Base-by-base conservation (phyloP, 1,140 invertebrate genomes). In the Pseudomyrmex sp. region DNA sequence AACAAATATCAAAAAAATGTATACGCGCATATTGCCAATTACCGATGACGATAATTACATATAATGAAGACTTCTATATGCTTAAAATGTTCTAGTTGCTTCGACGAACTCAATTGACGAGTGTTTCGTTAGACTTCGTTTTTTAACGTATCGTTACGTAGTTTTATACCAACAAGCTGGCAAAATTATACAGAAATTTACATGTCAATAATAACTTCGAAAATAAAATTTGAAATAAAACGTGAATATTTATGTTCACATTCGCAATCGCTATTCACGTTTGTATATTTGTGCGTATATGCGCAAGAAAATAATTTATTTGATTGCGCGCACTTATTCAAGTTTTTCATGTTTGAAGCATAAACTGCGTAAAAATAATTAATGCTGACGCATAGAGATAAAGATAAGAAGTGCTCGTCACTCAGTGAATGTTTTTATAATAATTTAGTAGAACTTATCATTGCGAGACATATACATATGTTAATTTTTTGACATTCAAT, bases 81-180 rank as follows among this genome's bases (percentile, higher is more conserved):
- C 5, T 18, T 20, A 20, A 8, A 35, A 35, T 35, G 35, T 35
- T 35, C 5, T 35, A 18, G 23, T 8, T 5, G 7, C 20, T 18
- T 18, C 58, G 18, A 20, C 8, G 9, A 59, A 59, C 15, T 59
- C 13, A 13, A 12, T 5, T 4, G 5, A 35, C 35, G 0, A 35
- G 0, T 35, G 35, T 35, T 35, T 35, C 5, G 5, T 35, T 35
- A 35, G 35, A 35, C 35, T 35, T 35, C 0, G 35, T 35, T 7
- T 35, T 35, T 5, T 35, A 35, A 35, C 5, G 35, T 35, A 7
- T 1, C 12, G 13, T 10, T 20, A 10, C 12, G 15, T 35, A 35
- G 35, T 35, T 62, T 77, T 84, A 77, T 63, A 63, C n/a, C 18
- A 46, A 48, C 8, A 1, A 35, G 18, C n/a, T 10, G 18, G 8